A percentile compares a stretch with the other conserved stretches of the same genome.
These are phyloP conservation scores for Cavia aperea DNA, from an alignment of 2,113 vertebrate genomes.

Conservation along the genomic window DNA sequence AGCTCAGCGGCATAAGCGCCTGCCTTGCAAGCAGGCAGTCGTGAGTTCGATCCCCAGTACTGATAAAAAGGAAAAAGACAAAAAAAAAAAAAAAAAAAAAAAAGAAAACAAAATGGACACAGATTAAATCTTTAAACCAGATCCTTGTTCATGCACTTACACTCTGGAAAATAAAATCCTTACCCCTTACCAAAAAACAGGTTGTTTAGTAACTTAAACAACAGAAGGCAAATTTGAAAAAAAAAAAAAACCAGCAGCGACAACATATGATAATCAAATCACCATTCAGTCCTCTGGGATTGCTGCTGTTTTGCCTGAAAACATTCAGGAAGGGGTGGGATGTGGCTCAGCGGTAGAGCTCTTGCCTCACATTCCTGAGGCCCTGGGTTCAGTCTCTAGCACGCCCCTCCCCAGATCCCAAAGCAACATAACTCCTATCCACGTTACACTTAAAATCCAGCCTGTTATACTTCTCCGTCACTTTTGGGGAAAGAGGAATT, in stretches of 20 bases:
- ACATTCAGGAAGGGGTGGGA: neutral
- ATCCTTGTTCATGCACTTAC: neutral
- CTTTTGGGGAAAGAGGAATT: slow-evolving; percentile 16
- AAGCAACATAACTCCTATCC: neutral
- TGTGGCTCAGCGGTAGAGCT: neutral
- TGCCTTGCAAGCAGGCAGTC: no score
- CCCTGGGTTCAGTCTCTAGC: neutral
- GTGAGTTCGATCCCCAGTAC: no score
- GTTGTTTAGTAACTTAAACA: slow-evolving; percentile 16
- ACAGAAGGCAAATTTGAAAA: neutral
- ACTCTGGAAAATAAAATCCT: neutral
- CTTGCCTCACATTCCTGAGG: neutral
- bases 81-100: no score
- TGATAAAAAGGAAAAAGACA: no score
- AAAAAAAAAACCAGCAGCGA: neutral
- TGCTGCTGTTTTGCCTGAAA: neutral
- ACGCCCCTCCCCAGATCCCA: neutral
- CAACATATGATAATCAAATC: neutral
- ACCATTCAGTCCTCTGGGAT: neutral
- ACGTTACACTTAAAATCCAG: neutral
- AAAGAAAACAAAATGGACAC: neutral
- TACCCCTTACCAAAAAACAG: neutral
- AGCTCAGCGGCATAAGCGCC: no score
- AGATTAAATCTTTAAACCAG: neutral
- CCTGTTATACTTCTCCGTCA: neutral